Percentiles rank a stretch among this genome's conserved stretches.
Conservation (phyloP, 37 sponge, comb jelly and placozoan genomes). For the Beroe forskalii region DNA sequence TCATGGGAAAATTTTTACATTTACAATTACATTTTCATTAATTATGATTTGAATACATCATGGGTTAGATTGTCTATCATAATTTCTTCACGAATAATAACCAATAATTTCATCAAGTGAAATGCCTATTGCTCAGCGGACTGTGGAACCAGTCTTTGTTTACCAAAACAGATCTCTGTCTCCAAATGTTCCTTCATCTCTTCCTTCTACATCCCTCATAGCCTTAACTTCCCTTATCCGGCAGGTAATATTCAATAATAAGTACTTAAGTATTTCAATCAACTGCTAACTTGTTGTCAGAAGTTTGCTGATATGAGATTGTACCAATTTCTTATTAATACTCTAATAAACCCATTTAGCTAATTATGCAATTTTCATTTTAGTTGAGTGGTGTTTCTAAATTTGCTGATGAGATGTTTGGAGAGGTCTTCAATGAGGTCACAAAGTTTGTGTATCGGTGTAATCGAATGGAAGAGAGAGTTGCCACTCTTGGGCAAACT, state of each 20-base stretch:
- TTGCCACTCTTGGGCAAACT: neutral
- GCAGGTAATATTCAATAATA: too few relatives aligned
- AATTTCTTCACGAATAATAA: too few relatives aligned
- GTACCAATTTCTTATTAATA: too few relatives aligned
- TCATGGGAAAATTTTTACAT: too few relatives aligned
- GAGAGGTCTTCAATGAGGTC: slow-evolving; percentile 40
- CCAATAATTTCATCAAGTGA: neutral
- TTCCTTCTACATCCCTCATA: slow-evolving; percentile 6
- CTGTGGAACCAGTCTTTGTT: neutral
- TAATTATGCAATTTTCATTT: too few relatives aligned
- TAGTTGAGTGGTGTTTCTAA: neutral
- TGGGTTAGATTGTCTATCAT: too few relatives aligned
- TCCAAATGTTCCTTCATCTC: neutral
- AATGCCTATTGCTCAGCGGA: slow-evolving; percentile 41
- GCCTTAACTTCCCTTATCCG: slow-evolving; percentile 15
- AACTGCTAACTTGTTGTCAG: too few relatives aligned
- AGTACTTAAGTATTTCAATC: too few relatives aligned
- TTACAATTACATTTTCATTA: too few relatives aligned
- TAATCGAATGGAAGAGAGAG: neutral
- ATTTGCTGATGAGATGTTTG: slow-evolving; percentile 46
- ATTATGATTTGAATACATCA: too few relatives aligned
- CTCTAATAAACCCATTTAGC: too few relatives aligned
- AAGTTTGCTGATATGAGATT: too few relatives aligned
- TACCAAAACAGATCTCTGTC: neutral
- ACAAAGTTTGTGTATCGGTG: slow-evolving; percentile 26